phyloP scores from a whole-genome alignment of 2,113 vertebrate genomes.

The Numida meleagris region DNA sequence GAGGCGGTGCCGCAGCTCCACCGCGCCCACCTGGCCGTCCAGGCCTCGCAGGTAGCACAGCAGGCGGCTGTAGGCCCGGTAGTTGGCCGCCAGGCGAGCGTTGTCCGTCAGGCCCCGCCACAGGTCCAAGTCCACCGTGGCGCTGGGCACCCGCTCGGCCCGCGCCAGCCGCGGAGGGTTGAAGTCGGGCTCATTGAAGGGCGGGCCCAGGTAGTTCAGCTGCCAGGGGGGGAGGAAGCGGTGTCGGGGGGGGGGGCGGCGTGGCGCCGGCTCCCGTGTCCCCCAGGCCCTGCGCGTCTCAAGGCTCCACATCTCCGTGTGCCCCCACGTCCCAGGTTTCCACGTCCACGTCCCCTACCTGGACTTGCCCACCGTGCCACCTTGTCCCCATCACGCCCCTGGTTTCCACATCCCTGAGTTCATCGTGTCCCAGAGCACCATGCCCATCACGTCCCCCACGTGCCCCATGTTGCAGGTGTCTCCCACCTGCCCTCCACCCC shows the following conservation, averaged over 20 bases:
- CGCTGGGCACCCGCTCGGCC: conserved; percentile 88
- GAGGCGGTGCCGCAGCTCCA: conserved; percentile 86
- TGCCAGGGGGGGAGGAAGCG: conserved; percentile 12
- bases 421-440: background rate
- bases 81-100: conserved; percentile 92
- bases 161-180: conserved; percentile 90
- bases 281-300: no score
- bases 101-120: conserved; percentile 94
- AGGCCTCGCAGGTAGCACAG: conserved; percentile 89
- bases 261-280: no score
- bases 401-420: rapidly evolving
- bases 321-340: no score
- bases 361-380: no score
- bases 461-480: background rate
- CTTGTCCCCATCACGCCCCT: background rate
- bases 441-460: rapidly evolving
- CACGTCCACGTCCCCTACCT: no score
- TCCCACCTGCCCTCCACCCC: background rate
- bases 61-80: conserved; percentile 93
- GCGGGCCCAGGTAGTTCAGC: conserved; percentile 95
- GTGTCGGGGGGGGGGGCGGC: no score
- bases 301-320: no score
- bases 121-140: conserved; percentile 90
- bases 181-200: conserved; percentile 96
- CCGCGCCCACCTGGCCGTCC: conserved; percentile 85